These are phyloP conservation scores for Hoplostethus mediterraneus DNA, from an alignment of 2,797 vertebrate genomes.

Conservation along the genomic window DNA sequence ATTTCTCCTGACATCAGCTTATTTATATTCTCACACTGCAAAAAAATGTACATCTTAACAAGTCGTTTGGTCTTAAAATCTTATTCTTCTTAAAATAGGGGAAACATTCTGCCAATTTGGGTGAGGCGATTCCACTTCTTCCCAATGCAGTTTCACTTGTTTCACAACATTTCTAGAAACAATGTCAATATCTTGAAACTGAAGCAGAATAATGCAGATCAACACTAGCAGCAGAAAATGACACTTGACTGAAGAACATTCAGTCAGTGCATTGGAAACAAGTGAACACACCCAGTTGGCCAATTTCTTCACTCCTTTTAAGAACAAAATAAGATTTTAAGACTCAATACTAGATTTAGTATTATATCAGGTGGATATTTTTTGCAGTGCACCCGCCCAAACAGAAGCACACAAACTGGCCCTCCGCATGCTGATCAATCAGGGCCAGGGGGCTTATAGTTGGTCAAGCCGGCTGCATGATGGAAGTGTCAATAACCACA, in stretches of 20 bases:
- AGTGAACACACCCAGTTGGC: too few relatives aligned
- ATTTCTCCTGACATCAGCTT: conserved; percentile 54
- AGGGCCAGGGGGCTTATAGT: background rate
- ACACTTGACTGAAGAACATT: too few relatives aligned
- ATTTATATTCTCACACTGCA: conserved; percentile 50
- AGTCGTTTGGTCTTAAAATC: conserved; percentile 21
- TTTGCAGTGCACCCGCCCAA: background rate
- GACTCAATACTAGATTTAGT: too few relatives aligned
- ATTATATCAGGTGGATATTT: background rate
- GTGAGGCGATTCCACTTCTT: conserved; percentile 6
- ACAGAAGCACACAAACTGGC: background rate
- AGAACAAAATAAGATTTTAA: too few relatives aligned
- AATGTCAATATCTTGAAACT: too few relatives aligned
- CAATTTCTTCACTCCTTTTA: too few relatives aligned
- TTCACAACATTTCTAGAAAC: too few relatives aligned
- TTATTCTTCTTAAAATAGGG: background rate
- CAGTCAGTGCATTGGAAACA: too few relatives aligned
- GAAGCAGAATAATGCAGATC: too few relatives aligned
- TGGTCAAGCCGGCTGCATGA: background rate
- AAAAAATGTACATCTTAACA: conserved; percentile 37
- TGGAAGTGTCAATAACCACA: conserved; percentile 19
- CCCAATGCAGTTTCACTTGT: background rate
- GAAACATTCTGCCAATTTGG: background rate
- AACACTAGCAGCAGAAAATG: too few relatives aligned
- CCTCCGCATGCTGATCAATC: background rate